phyloP scores from a whole-genome alignment of 2,888 invertebrate species.

The Dolomedes plantarius region DNA sequence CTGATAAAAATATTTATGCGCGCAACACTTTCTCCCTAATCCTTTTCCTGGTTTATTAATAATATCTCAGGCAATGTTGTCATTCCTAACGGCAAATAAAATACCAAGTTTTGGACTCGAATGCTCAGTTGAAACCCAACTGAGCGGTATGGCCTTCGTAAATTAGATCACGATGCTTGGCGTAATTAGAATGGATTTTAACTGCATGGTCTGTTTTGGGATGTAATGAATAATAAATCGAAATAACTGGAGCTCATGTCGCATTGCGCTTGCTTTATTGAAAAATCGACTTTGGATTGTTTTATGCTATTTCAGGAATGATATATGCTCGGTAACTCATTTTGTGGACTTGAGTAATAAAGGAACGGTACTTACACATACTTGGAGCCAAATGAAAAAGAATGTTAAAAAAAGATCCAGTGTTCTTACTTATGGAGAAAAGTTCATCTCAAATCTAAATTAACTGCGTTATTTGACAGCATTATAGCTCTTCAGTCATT shows the following conservation, averaged over 20 bases:
- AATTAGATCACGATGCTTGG: conserved; percentile 9
- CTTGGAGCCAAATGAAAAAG: too few relatives aligned
- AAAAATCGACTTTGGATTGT: conserved; percentile 2
- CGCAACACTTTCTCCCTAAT: neutral
- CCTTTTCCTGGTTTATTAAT: conserved; percentile 20
- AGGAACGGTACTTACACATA: too few relatives aligned
- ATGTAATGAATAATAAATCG: conserved; percentile 21
- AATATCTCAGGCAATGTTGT: conserved; percentile 16
- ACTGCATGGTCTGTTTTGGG: neutral
- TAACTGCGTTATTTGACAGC: too few relatives aligned
- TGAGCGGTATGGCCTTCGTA: neutral
- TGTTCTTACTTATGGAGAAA: too few relatives aligned
- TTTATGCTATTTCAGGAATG: neutral
- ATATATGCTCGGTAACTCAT: neutral
- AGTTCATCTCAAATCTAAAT: too few relatives aligned
- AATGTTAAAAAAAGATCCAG: too few relatives aligned
- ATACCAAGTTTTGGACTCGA: neutral
- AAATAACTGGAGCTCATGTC: neutral
- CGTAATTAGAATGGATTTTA: conserved; percentile 22
- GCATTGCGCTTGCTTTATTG: neutral
- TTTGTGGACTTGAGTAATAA: too few relatives aligned
- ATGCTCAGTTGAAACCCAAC: neutral
- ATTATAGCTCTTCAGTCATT: too few relatives aligned
- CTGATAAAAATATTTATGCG: conserved; percentile 13
- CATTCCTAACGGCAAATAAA: conserved; percentile 23